Evolutionary conservation across 2,888 invertebrate genomes (phyloP).

Genomic region (Zaprionus obscuricornis): DNA sequence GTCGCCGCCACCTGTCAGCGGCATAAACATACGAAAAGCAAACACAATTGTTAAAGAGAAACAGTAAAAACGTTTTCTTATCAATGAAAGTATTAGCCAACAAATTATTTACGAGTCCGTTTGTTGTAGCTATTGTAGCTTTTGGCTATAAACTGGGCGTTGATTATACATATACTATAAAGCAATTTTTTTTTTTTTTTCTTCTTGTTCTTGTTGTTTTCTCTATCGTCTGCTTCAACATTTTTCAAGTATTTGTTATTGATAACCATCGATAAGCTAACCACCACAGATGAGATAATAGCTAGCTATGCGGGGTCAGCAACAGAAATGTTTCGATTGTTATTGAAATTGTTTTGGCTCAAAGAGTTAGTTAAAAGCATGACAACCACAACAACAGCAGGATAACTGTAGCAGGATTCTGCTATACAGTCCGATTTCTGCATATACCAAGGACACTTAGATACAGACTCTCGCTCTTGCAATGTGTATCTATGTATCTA

Average conservation of each 20-base stretch:
- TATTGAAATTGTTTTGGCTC: too few species aligned
- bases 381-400: too few species aligned
- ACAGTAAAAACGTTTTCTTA: conserved; percentile 40
- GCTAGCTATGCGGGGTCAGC: background rate
- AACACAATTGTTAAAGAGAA: conserved; percentile 26
- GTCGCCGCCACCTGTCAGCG: conserved; percentile 37
- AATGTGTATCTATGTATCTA: too few species aligned
- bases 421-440: too few species aligned
- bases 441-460: too few species aligned
- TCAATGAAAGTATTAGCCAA: conserved; percentile 44
- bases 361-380: too few species aligned
- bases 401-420: too few species aligned
- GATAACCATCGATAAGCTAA: conserved; percentile 43
- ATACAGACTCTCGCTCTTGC: too few species aligned
- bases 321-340: background rate
- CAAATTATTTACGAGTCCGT: conserved; percentile 50
- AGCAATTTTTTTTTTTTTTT: conserved; percentile 10
- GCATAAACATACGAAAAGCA: conserved; percentile 22
- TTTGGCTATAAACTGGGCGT: conserved; percentile 31
- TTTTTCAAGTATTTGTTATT: conserved; percentile 5
- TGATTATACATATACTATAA: conserved; percentile 36
- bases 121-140: conserved; percentile 2
- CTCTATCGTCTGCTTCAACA: too few species aligned
- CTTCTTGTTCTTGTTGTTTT: background rate
- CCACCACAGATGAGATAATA: too few species aligned